Evolutionary conservation across 2,113 vertebrate genomes (phyloP).

Genomic region (Elephantulus edwardii): DNA sequence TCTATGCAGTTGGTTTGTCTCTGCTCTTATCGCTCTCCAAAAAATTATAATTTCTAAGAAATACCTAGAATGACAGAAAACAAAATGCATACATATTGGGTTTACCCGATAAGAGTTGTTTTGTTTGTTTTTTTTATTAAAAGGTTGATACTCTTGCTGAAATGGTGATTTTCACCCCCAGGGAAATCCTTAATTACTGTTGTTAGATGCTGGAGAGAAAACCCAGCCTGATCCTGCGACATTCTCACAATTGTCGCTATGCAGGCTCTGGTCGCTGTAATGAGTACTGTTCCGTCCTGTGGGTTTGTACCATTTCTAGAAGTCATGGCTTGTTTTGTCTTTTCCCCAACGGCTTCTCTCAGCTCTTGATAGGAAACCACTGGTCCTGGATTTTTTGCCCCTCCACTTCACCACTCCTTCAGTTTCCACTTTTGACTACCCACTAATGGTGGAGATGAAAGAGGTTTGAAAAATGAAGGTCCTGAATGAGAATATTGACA

Average conservation of each 20-base stretch:
- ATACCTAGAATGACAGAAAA: not conserved
- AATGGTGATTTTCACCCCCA: not conserved
- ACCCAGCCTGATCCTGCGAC: too few relatives aligned
- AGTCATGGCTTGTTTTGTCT: not conserved
- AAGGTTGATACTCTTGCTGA: not conserved
- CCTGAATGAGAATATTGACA: too few relatives aligned
- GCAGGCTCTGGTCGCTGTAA: too few relatives aligned
- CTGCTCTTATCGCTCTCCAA: not conserved
- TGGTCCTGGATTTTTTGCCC: accelerated
- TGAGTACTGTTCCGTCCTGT: too few relatives aligned
- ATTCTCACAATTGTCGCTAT: too few relatives aligned
- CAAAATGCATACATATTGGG: accelerated
- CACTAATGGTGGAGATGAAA: too few relatives aligned
- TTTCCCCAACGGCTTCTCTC: too few relatives aligned
- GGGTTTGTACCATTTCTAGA: not conserved
- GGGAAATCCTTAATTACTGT: not conserved
- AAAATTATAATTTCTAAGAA: not conserved
- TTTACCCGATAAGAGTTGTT: not conserved
- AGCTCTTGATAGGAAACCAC: accelerated
- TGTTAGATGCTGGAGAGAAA: too few relatives aligned
- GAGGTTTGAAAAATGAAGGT: too few relatives aligned
- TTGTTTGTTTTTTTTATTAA: too few relatives aligned
- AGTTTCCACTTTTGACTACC: accelerated
- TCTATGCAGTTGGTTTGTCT: accelerated
- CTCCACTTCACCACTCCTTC: accelerated